Base-by-base conservation (phyloP, 2,888 invertebrate species). In the Philhelius pedissequus region DNA sequence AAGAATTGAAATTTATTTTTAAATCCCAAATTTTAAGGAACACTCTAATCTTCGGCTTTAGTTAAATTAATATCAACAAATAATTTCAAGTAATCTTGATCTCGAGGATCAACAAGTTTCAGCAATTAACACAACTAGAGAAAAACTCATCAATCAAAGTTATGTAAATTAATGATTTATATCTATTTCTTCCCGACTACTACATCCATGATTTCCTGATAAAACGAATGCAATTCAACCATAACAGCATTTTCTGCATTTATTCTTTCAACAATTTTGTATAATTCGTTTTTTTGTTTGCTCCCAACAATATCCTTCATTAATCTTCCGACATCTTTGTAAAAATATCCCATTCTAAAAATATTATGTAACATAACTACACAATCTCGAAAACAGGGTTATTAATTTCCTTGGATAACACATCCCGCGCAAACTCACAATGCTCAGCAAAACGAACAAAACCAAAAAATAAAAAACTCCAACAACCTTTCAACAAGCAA, bases 381-480 rank as follows among this genome's bases (percentile, higher is more conserved):
- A 82, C 68, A 32, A 30, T 48, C 22, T 71, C 40, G 3, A 27
- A 22, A 25, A 54, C 54, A 15, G 45, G 60, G 71, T 73, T 82
- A 73, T 68, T 82, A 78, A 75, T 83, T 79, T 66, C 58, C 74
- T 48, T 45, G 40, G 15, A 69, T 70, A 66, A 75, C 69, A 78
- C 78, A 83, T 69, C 66, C 71, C 82, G n/a, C n/a, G n/a, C n/a
- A n/a, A n/a, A n/a, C n/a, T n/a, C n/a, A 71, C 76, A 40, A 60
- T 38, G 38, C 22, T 48, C 18, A 43, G 30, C 32, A 58, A 58
- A 20, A 62, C n/a, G 1, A 58, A 22, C 9, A 15, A 38, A n/a
- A n/a, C n/a, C 7, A 40, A 11, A 43, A 45, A 30, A n/a, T n/a
- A n/a, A 30, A 48, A 11, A 45, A 32, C 11, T 22, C 9, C 15